Conservation (phyloP, 2,797 vertebrate species). For the Mormyrops boulengeri region DNA sequence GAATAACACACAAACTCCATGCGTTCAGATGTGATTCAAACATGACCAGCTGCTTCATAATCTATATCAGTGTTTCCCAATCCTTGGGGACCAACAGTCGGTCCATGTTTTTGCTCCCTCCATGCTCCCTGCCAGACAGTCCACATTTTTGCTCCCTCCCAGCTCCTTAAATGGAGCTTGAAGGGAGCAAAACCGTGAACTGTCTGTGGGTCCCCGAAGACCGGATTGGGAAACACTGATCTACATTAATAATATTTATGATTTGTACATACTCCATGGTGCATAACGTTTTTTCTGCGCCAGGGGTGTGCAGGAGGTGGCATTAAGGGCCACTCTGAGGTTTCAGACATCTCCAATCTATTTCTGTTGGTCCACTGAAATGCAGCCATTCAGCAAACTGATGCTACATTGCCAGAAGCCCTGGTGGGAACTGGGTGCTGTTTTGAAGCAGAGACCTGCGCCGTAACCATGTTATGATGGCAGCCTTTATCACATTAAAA, state of each 20-base stretch:
- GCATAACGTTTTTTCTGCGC: neutral
- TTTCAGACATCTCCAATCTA: neutral
- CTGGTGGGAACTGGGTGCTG: neutral
- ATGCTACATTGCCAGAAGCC: neutral
- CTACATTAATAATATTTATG: neutral
- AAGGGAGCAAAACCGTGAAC: neutral
- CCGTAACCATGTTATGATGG: neutral
- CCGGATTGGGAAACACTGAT: neutral
- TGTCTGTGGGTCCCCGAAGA: neutral
- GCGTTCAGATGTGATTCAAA: neutral
- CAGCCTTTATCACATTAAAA: neutral
- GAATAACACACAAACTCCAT: neutral
- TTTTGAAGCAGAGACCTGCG: neutral
- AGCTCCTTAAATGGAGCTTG: neutral
- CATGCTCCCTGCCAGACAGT: neutral
- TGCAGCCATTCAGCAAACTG: neutral
- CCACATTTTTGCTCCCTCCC: neutral
- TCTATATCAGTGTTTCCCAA: neutral
- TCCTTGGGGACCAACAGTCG: neutral
- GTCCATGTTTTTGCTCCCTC: neutral
- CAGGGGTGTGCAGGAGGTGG: neutral
- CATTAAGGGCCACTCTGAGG: neutral
- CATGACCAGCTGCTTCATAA: neutral
- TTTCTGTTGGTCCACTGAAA: neutral
- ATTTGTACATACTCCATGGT: neutral